Evolutionary conservation across 2,888 invertebrate genomes (phyloP), one percentile per base, ranked within the genome.

Genomic region (Sinelater perroti): DNA sequence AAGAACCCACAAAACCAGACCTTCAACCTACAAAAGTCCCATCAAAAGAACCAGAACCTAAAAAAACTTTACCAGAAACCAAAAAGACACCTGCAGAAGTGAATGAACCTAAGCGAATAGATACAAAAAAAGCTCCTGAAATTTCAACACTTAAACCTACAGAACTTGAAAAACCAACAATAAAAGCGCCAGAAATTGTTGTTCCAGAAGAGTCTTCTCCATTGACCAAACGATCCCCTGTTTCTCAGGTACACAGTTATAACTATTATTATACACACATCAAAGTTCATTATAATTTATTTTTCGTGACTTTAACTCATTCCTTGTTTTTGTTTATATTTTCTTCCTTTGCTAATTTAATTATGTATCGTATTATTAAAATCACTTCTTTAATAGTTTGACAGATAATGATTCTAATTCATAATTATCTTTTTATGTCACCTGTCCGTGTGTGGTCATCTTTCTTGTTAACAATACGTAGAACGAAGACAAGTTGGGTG

Each of bases 151-250:
- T n/a, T n/a, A n/a, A n/a, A n/a, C n/a, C n/a, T n/a, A n/a, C n/a
- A n/a, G n/a, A n/a, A n/a, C n/a, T n/a, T n/a, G n/a, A n/a, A 47
- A 72, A 69, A 66, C 60, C 70, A 52, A 62, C 71, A 18, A 14
- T 57, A 18, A 57, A 60, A 40, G 47, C 57, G 21, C 63, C 64
- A 16, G 49, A 61, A 57, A 57, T 63, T 58, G 52, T 53, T 35
- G 55, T 61, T 45, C 63, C 66, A 11, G 47, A 65, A 8, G 46
- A 54, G 47, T 56, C 14, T 10, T 38, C 30, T 16, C 55, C 50
- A 38, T 36, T 51, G 42, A 45, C n/a, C 17, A 56, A 50, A 42
- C 18, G 14, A 40, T 24, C 30, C 16, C 10, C 17, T 18, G 2
- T 5, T 14, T 11, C 18, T 14, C 42, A 53, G 49, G 35, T 54